These are phyloP conservation scores for Lepus timidus DNA, from an alignment of 2,113 vertebrate species.

Conservation along the genomic window DNA sequence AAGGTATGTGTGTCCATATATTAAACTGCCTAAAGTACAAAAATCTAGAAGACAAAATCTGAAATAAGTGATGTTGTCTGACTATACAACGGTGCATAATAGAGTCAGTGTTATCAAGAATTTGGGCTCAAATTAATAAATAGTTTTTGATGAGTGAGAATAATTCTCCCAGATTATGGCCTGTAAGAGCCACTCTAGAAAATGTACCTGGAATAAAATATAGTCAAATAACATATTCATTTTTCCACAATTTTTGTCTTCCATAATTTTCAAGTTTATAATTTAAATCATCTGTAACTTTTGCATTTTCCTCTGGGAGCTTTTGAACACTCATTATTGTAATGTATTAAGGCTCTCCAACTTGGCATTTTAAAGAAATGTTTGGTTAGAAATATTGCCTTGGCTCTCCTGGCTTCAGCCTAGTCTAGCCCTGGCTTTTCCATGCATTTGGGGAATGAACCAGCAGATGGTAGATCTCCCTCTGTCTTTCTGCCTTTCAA, in stretches of 20 bases:
- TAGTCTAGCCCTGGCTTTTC: too few species aligned
- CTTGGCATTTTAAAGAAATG: slow-evolving; percentile 12
- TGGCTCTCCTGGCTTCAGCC: too few species aligned
- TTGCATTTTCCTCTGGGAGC: background rate
- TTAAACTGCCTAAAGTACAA: background rate
- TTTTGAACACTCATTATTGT: background rate
- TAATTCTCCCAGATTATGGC: slow-evolving; percentile 1
- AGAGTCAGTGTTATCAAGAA: background rate
- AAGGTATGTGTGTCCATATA: background rate
- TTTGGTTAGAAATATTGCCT: background rate
- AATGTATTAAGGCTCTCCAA: background rate
- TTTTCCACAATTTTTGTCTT: background rate
- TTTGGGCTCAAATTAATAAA: background rate
- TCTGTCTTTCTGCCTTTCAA: too few species aligned
- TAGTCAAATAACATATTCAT: background rate
- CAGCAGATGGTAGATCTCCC: too few species aligned
- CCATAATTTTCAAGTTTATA: background rate
- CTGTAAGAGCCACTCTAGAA: background rate
- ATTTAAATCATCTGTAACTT: background rate
- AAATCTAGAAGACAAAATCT: background rate
- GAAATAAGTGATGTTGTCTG: background rate
- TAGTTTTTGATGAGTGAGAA: background rate
- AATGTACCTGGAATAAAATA: background rate
- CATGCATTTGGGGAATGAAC: too few species aligned
- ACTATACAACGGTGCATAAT: background rate